Base-by-base conservation (phyloP, 2,113 vertebrate genomes). In the Tragelaphus strepsiceros region DNA sequence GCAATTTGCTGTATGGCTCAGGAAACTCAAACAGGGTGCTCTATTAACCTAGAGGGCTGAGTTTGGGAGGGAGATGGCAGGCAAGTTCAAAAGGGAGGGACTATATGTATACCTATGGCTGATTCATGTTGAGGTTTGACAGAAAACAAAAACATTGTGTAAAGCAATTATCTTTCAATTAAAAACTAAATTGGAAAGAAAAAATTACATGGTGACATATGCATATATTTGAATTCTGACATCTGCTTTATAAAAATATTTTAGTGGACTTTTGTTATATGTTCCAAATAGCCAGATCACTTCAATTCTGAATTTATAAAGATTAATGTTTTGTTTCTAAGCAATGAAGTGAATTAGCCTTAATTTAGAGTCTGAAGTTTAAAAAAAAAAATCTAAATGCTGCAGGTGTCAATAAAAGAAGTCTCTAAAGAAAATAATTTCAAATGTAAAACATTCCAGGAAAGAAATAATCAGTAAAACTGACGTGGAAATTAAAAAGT, bases 271-370 rank as follows among this genome's bases (percentile, higher is more conserved):
- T 62, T 15, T 9, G 15, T 30, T 86, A 19, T 96, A 62, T 93
- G 94, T 91, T 96, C 43, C 59, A 15, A 35, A 92, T 84, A 95
- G 32, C 46, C 77, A 93, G 74, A 96, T 90, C n/a, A 82, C 89
- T 97, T 93, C 84, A 74, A 93, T 96, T 83, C 30, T 81, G 30
- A 3, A 88, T 96, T 97, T n/a, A 58, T 21, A 89, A 35, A 56
- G 58, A 93, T 26, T 43, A 3, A 87, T 81, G 17, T 53, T 96
- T 87, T 95, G 93, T 95, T 95, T 98, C 84, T 92, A 97, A 96
- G 96, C 97, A 95, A 91, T 95, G 39, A n/a, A 86, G 67, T 83
- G 56, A 98, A 92, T 92, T 97, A 97, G 93, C 78, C 62, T 98
- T 95, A 71, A 97, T 96, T 97, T 53, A 98, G 56, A 92, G 6